A percentile compares a stretch with the other conserved stretches of the same genome.
These are phyloP conservation scores for Ceyx melanurus DNA, from an alignment of 2,113 vertebrate species.

Conservation along the genomic window DNA sequence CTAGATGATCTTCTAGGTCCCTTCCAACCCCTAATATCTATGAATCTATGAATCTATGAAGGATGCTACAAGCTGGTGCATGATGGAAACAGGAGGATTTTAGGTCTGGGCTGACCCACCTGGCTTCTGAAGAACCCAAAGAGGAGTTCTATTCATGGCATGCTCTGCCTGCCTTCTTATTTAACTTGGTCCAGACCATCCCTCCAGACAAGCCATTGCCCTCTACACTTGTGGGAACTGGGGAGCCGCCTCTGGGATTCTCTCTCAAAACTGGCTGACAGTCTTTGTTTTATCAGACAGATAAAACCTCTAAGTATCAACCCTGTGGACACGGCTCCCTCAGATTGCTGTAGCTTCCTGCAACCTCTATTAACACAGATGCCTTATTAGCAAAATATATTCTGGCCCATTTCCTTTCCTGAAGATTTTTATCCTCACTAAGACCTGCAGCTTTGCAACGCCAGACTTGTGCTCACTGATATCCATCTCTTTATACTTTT, in stretches of 20 bases:
- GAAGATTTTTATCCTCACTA: neutral
- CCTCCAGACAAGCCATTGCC: neutral
- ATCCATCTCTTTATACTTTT: slow-evolving; percentile 26
- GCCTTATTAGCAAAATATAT: slow-evolving; percentile 31
- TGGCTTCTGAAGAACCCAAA: neutral
- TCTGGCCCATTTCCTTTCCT: slow-evolving; percentile 24
- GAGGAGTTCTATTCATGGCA: neutral
- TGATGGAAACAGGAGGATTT: neutral
- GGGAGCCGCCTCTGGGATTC: neutral
- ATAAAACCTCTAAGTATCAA: neutral
- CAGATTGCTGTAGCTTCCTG: neutral
- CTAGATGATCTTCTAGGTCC: no score
- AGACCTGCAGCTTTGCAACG: neutral
- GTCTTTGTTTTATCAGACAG: neutral
- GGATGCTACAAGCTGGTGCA: neutral
- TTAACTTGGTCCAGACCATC: neutral
- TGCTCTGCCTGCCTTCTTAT: neutral
- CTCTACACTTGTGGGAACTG: neutral
- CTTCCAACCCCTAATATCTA: no score
- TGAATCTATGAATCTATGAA: no score
- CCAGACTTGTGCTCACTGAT: neutral
- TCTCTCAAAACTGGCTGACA: neutral
- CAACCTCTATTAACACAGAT: neutral
- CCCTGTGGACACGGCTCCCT: rapidly evolving
- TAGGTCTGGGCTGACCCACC: neutral